These are phyloP conservation scores for Gymnodraco acuticeps DNA, from an alignment of 2,797 vertebrate genomes.

Conservation along the genomic window DNA sequence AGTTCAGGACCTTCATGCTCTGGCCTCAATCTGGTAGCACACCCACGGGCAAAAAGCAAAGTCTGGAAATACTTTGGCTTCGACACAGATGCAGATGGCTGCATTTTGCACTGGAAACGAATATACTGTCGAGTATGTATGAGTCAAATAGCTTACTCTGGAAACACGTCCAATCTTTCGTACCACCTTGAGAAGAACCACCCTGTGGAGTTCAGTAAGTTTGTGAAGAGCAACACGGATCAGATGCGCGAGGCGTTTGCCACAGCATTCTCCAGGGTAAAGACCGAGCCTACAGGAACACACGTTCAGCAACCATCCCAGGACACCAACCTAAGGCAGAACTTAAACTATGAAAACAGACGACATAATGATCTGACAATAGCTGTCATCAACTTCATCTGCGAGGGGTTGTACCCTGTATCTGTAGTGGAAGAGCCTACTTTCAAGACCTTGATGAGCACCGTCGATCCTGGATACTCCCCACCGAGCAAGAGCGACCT, in stretches of 20 bases:
- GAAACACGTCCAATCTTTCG: conserved; percentile 92
- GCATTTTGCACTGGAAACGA: conserved; percentile 92
- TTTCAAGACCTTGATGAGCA: conserved; percentile 86
- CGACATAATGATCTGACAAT: conserved; percentile 87
- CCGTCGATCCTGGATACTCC: conserved; percentile 86
- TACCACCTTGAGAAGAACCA: conserved; percentile 94
- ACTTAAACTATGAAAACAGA: conserved; percentile 79
- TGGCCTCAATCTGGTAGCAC: conserved; percentile 91
- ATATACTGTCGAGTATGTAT: conserved; percentile 93
- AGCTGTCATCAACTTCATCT: conserved; percentile 87
- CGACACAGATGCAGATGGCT: conserved; percentile 91
- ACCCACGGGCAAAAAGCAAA: conserved; percentile 93
- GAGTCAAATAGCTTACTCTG: conserved; percentile 93
- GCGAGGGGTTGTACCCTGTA: conserved; percentile 88
- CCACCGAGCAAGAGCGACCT: conserved; percentile 85
- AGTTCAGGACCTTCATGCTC: conserved; percentile 82
- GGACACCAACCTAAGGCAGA: conserved; percentile 79
- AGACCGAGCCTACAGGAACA: conserved; percentile 74
- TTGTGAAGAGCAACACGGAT: conserved; percentile 90
- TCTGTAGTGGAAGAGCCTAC: conserved; percentile 89
- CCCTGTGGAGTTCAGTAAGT: conserved; percentile 89
- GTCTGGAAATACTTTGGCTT: conserved; percentile 96
- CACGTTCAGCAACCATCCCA: conserved; percentile 80
- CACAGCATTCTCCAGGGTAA: conserved; percentile 87
- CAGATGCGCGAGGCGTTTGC: conserved; percentile 90